Evolutionary conservation across 2,888 invertebrate genomes (phyloP), one percentile per base, ranked within the genome.

Genomic region (Melanargia galathea): DNA sequence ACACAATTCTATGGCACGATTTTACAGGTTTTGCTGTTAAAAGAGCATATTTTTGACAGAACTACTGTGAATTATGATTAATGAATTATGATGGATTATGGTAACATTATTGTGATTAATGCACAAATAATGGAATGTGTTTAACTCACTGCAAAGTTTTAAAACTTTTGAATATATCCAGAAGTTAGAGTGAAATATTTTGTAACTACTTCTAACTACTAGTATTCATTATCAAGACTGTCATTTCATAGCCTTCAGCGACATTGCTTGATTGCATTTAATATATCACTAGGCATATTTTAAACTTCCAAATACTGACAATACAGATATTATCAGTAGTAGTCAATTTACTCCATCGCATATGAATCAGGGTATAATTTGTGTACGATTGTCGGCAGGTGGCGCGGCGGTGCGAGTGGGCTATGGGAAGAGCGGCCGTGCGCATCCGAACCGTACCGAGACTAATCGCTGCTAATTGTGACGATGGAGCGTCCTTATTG

Each of bases 341-440:
- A 10, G 35, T 35, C 35, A 33, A 35, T 35, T 20, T 35, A 35
- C 20, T 10, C 2, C 6, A 52, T 52, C 16, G 3, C 11, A 18
- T 52, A 13, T 35, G 52, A 35, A 20, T 13, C 52, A 20, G 52
- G 13, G 13, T 52, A 52, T 33, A 33, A 30, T 43, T 20, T 18
- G 20, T 11, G 16, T 49, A 33, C 52, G 35, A 20, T 33, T 35
- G 33, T 10, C 30, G 57, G 57, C 57, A 57, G 57, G 57, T 57
- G 57, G 45, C 52, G 33, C 0, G 35, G 35, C 30, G 33, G 45
- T 33, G 4, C 11, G 20, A 57, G 57, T 48, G 58, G 58, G 63
- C 67, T 88, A 87, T 91, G 90, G 89, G 90, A 91, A 91, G 89
- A 80, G 79, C 89, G 84, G 83, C 86, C 90, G 90, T 90, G 90